A percentile compares a stretch with the other conserved stretches of the same genome.
Conservation (phyloP, 2,797 vertebrate species). For the Eleutherodactylus coqui region DNA sequence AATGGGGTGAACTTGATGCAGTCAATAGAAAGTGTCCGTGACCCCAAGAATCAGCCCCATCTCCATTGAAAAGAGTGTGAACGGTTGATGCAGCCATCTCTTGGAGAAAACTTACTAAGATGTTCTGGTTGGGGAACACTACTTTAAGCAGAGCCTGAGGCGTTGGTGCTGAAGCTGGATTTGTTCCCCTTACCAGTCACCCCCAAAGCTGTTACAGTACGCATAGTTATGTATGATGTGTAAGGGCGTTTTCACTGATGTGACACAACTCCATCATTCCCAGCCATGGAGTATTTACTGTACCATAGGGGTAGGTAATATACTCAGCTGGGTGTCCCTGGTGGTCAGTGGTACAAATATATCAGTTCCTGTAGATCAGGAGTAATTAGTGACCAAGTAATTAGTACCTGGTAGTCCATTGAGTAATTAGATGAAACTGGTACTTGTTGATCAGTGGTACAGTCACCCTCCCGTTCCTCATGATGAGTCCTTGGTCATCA, state of each 20-base stretch:
- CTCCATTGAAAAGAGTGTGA: neutral
- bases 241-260: neutral
- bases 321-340: neutral
- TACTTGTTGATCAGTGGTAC: too few relatives aligned
- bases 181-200: neutral
- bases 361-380: neutral
- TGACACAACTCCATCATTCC: too few relatives aligned
- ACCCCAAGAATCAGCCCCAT: neutral
- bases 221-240: too few relatives aligned
- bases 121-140: neutral
- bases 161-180: neutral
- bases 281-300: neutral
- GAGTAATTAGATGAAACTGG: neutral
- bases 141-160: neutral
- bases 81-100: too few relatives aligned
- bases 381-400: neutral
- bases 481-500: neutral
- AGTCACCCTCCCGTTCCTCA: too few relatives aligned
- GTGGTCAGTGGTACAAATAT: neutral
- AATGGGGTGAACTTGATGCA: neutral
- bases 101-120: neutral
- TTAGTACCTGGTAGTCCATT: neutral
- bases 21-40: neutral
- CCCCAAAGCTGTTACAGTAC: neutral
- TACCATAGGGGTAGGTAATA: neutral